Base-by-base conservation (phyloP, 1,140 invertebrate species). In the Drosophila kepulauana region DNA sequence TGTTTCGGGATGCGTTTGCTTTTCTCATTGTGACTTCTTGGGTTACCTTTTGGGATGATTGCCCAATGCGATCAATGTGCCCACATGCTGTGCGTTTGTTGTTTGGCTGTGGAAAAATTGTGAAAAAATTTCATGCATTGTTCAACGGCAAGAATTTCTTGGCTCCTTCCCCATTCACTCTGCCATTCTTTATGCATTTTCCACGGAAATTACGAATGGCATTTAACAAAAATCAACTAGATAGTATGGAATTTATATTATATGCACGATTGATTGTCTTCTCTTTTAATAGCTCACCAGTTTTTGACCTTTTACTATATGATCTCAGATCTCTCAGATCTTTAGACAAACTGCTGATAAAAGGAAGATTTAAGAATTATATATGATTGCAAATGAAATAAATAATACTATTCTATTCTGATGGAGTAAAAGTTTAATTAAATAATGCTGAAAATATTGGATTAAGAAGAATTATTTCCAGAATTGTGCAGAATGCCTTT, bases 1-100 rank as follows among this genome's bases (percentile, higher is more conserved):
- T 78, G 49, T 69, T 72, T 25, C 46, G 48, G 41, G 13, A 66
- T 82, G 75, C 79, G 82, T 86, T 87, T 86, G 68, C 67, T 79
- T 79, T 67, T 68, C 69, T 45, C 63, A 58, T 78, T 79, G 85
- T 85, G 81, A 85, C 78, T 86, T 6, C 13, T 72, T 59, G 61
- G 65, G 41, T 64, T 63, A 67, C 70, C 58, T 66, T 66, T 54
- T 57, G 57, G 65, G 52, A 63, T 61, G 52, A 63, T 61, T 66
- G 38, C 66, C 78, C 66, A 88, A 84, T 88, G 78, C 61, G 38
- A 66, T 82, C 66, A 88, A 89, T 88, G 78, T 78, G 85, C 84
- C 78, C 84, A 78, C 84, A 88, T 88, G 84, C 84, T 88, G 84
- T 46, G 85, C 79, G 70, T 70, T 84, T 88, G 74, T 84, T 28